Evolutionary conservation across 2,113 vertebrate species (phyloP), one percentile per base, ranked within the genome.

Genomic region (Capreolus pygargus): DNA sequence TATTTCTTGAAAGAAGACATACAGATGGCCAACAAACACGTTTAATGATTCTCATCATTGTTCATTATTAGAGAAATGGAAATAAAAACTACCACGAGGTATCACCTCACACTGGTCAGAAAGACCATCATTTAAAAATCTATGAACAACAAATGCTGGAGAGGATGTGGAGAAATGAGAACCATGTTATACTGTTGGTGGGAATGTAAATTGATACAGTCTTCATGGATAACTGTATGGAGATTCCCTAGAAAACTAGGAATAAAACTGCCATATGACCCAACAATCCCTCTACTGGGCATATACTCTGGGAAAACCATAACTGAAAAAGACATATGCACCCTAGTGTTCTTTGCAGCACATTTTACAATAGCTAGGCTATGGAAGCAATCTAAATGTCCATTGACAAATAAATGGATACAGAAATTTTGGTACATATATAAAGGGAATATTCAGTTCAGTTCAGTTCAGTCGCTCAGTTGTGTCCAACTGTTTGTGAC

Each of bases 41-140:
- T 23, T 19, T 12, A 36, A 39, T 0, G 0, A 39, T 70, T 19
- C 10, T 23, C 67, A 39, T 23, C n/a, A 70, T 39, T 0, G 0
- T 10, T 70, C 67, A 39, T 23, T 39, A 70, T 70, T 39, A 70
- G 67, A 70, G n/a, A 70, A 39, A 70, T 70, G 19, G n/a, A 70
- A 39, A 21, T 12, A 19, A 70, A 70, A 39, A 70, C 67, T 70
- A 23, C 67, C 19, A 70, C 2, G 11, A 70, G n/a, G 10, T 12
- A 70, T 67, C 61, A 67, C 7, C 33, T n/a, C 33, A 67, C 61
- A 19, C 61, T 19, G 33, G 16, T 67, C 61, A 70, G n/a, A 70
- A 70, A 70, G 19, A 70, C 10, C n/a, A 39, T 39, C n/a, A 39
- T 70, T 23, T 3, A 70, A 70, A 70, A 23, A 39, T 39, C 19